These are phyloP conservation scores for Nebria ingens DNA, from an alignment of 1,140 invertebrate species.

Conservation along the genomic window DNA sequence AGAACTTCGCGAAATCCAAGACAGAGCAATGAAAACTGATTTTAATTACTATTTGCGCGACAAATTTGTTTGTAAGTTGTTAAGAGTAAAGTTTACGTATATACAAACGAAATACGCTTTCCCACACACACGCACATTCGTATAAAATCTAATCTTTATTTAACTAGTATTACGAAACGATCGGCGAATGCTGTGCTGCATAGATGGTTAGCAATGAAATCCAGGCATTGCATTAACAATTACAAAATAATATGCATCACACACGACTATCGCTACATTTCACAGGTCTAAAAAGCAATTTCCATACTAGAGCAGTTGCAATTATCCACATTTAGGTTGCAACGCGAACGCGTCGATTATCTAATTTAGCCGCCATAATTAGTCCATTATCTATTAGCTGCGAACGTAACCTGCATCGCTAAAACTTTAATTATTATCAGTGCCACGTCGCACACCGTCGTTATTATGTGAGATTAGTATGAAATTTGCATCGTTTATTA, in stretches of 20 bases:
- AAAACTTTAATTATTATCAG: slow-evolving; percentile 3
- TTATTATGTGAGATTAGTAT: slow-evolving; percentile 3
- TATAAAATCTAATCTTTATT: too few species aligned
- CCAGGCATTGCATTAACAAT: neutral
- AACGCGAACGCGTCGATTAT: slow-evolving; percentile 1
- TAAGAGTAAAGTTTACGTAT: too few species aligned
- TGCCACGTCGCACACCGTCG: neutral
- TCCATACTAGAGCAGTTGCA: slow-evolving; percentile 2
- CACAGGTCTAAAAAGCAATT: slow-evolving; percentile 6
- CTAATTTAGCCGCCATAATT: slow-evolving; percentile 7
- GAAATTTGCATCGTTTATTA: neutral
- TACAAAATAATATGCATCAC: slow-evolving; percentile 1
- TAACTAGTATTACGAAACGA: too few species aligned
- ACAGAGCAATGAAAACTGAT: too few species aligned
- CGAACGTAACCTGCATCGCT: slow-evolving; percentile 1
- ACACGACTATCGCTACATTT: neutral
- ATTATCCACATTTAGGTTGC: neutral
- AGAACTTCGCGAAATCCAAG: too few species aligned
- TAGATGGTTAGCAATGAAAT: neutral
- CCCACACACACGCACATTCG: too few species aligned
- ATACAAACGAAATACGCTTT: too few species aligned
- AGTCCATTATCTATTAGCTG: slow-evolving; percentile 9
- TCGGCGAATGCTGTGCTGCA: neutral
- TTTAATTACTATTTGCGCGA: too few species aligned
- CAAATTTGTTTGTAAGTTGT: too few species aligned